phyloP scores from a whole-genome alignment of 1,140 invertebrate genomes.

The Pogonognathellus flavescens region DNA sequence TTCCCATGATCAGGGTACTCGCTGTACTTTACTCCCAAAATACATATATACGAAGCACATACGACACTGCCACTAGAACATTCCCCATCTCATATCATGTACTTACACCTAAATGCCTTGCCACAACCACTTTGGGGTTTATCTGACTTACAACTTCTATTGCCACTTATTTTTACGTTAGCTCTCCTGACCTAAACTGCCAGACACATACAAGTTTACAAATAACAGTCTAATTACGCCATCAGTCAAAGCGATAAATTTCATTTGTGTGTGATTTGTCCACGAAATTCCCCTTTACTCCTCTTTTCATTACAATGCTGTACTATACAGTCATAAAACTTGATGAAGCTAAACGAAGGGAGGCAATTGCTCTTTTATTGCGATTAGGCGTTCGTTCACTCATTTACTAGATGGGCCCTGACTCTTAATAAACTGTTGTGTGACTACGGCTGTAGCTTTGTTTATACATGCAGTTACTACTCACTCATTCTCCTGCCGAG shows the following conservation, averaged over 20 bases:
- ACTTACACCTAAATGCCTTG: too few relatives aligned
- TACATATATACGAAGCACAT: not conserved
- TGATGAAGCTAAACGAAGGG: not conserved
- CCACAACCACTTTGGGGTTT: too few relatives aligned
- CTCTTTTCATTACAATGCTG: slow-evolving; percentile 19
- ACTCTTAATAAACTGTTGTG: not conserved
- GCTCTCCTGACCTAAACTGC: not conserved
- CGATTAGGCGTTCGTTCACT: not conserved
- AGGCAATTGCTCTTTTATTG: not conserved
- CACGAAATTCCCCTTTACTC: not conserved
- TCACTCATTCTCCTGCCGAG: too few relatives aligned
- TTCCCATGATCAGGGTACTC: too few relatives aligned
- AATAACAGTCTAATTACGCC: not conserved
- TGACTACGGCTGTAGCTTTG: not conserved
- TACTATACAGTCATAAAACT: slow-evolving; percentile 1
- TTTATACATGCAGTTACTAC: slow-evolving; percentile 12
- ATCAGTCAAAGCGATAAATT: slow-evolving; percentile 23
- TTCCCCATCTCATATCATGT: not conserved
- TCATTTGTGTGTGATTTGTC: slow-evolving; percentile 28
- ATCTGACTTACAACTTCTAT: not conserved
- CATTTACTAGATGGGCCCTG: not conserved
- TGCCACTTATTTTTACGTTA: not conserved
- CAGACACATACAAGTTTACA: slow-evolving; percentile 11
- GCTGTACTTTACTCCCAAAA: not conserved
- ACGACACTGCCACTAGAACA: not conserved